Conservation (phyloP, 2,888 invertebrate genomes). For the Orthosia incerta region DNA sequence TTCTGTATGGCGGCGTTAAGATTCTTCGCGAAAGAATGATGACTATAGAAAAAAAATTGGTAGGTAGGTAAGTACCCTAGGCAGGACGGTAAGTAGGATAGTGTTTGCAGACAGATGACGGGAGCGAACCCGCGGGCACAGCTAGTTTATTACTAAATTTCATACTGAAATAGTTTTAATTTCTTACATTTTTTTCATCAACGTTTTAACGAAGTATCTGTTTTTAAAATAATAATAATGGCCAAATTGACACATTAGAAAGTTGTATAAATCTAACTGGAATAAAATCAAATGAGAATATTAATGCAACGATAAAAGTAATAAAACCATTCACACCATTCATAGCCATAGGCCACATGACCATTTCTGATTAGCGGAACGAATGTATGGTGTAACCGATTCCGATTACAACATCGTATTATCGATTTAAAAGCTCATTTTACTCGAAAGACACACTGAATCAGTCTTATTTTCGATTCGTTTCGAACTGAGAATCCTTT, state of each 20-base stretch:
- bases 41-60: too few relatives aligned
- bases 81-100: too few relatives aligned
- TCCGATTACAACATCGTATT: constrained; percentile 26
- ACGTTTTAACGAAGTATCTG: too few relatives aligned
- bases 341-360: constrained; percentile 2
- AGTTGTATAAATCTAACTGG: neutral
- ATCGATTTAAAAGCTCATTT: constrained; percentile 24
- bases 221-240: too few relatives aligned
- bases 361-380: constrained; percentile 38
- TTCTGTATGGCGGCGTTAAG: too few relatives aligned
- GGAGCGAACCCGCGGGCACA: too few relatives aligned
- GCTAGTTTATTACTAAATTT: neutral
- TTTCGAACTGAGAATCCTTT: constrained; percentile 15
- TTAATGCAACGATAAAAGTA: neutral
- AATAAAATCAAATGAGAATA: constrained; percentile 1
- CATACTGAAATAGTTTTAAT: neutral
- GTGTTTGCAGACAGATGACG: too few relatives aligned
- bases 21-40: too few relatives aligned
- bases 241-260: neutral
- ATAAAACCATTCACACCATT: neutral
- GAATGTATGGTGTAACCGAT: constrained; percentile 41
- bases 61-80: too few relatives aligned
- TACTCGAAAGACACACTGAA: constrained; percentile 31
- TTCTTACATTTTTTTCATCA: neutral
- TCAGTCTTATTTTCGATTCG: constrained; percentile 25